Evolutionary conservation across 2,888 invertebrate species (phyloP).

Genomic region (Tiphia femorata): DNA sequence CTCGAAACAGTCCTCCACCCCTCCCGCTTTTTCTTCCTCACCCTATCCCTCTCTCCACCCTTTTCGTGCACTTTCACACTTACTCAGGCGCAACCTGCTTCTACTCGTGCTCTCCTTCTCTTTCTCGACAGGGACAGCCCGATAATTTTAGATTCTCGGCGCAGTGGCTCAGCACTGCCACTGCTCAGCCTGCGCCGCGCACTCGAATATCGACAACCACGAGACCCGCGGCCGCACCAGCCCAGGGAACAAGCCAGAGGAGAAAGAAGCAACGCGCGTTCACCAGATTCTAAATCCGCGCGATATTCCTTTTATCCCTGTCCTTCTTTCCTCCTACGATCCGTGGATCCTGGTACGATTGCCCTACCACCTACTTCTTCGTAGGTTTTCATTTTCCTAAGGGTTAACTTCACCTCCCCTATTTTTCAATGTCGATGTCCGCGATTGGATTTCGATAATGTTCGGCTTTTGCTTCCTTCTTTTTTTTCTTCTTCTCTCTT

Average conservation of each 20-base stretch:
- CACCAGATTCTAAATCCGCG: background rate
- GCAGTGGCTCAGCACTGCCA: slow-evolving; percentile 56
- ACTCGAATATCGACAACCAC: slow-evolving; percentile 64
- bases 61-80: background rate
- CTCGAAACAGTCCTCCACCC: background rate
- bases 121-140: slow-evolving; percentile 35
- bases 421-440: background rate
- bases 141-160: slow-evolving; percentile 65
- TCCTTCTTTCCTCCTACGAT: background rate
- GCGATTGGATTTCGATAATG: background rate
- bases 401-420: background rate
- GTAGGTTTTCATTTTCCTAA: too few relatives aligned
- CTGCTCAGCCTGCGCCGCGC: slow-evolving; percentile 65
- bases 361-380: too few relatives aligned
- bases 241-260: slow-evolving; percentile 23
- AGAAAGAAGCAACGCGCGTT: slow-evolving; percentile 11
- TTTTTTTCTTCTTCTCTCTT: too few relatives aligned
- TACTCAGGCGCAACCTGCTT: slow-evolving; percentile 3
- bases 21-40: background rate
- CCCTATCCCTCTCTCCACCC: background rate
- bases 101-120: slow-evolving; percentile 20
- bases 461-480: too few relatives aligned
- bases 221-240: slow-evolving; percentile 35
- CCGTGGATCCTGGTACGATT: too few relatives aligned
- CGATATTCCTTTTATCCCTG: background rate